phyloP scores from a whole-genome alignment of 1,140 invertebrate genomes.

The Patella vulgata region DNA sequence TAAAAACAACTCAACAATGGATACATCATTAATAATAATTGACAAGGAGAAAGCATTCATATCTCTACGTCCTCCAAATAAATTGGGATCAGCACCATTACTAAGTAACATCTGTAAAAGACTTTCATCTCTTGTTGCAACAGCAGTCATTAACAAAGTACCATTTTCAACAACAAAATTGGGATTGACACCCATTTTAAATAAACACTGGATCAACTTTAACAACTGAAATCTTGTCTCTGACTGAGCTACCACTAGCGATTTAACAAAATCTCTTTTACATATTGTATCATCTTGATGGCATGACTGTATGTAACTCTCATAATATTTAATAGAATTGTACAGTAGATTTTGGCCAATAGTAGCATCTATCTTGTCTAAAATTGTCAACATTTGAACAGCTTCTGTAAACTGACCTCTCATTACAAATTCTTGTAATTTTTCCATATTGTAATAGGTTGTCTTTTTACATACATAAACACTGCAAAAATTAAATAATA shows the following conservation, averaged over 20 bases:
- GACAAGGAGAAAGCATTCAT: slow-evolving; percentile 39
- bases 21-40: slow-evolving; percentile 35
- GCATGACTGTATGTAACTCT: too few species aligned
- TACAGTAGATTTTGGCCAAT: too few species aligned
- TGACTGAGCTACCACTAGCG: neutral
- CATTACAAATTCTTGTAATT: too few species aligned
- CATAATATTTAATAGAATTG: too few species aligned
- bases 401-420: too few species aligned
- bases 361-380: too few species aligned
- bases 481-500: too few species aligned
- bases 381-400: too few species aligned
- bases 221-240: slow-evolving; percentile 1
- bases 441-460: too few species aligned
- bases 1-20: slow-evolving; percentile 34
- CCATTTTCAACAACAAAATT: slow-evolving; percentile 14
- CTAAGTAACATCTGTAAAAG: slow-evolving; percentile 23
- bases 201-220: neutral
- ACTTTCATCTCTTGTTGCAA: slow-evolving; percentile 28
- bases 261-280: slow-evolving; percentile 1
- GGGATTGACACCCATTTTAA: neutral
- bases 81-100: slow-evolving; percentile 31
- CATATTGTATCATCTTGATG: too few species aligned
- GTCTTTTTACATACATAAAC: too few species aligned
- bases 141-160: slow-evolving; percentile 25
- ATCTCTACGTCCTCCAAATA: slow-evolving; percentile 14